Base-by-base conservation (phyloP, 1,140 invertebrate species). In the Gyrodactylus bullatarudis region DNA sequence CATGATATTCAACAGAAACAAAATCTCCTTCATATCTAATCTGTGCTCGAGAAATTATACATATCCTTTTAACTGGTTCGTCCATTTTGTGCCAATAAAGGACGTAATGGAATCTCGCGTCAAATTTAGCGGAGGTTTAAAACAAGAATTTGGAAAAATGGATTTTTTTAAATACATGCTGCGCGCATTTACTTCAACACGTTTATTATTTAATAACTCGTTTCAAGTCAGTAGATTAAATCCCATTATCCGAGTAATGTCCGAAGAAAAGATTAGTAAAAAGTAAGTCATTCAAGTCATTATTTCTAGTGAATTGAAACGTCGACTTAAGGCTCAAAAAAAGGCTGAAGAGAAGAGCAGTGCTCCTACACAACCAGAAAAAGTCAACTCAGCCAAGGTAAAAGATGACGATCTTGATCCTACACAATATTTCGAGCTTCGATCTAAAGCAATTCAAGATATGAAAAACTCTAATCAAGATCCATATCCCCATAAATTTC, bases 401-500 rank as follows among this genome's bases (percentile, higher is more conserved):
- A 75, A 74, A 54, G 73, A 23, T 70, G 88, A 90, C 77, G 89
- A 92, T 76, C 88, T 93, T 75, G 90, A 86, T 79, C 88, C 91
- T 26, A 89, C 91, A 86, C 86, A 96, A 83, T 96, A 90, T 80
- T 90, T 88, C 77, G 88, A 89, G 78, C 78, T 95, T 23, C 84
- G 93, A 75, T 85, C 85, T 0, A 83, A 85, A 74, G 85, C 86
- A 25, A 83, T 96, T 22, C 83, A 85, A 68, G 84, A 88, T 54
- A 81, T 91, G 1, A 95, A 95, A 82, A 81, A 82, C 74, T 82
- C 82, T 0, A 85, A 85, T n/a, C 78, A 81, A 23, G 84, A 87
- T 81, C 92, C 93, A n/a, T 99, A 98, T 81, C 94, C 94, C 22
- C 95, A 99, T 81, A 99, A 99, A 82, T 99, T 94, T 78, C 84